These are phyloP conservation scores for Paragorgia papillata DNA, from an alignment of 92 coral and sea anemone species.

Conservation along the genomic window DNA sequence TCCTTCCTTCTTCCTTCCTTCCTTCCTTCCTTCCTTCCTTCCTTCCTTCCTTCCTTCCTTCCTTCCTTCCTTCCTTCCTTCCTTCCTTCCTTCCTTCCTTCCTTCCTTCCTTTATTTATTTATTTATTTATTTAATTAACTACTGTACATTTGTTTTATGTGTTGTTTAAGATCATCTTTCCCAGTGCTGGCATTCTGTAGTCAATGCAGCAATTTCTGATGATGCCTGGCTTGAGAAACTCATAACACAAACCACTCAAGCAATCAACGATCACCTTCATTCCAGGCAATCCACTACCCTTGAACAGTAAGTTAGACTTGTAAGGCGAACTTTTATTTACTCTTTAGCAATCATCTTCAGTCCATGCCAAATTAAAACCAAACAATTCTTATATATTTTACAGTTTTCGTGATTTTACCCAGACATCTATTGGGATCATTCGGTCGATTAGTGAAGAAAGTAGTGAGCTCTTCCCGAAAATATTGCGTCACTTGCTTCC, in stretches of 20 bases:
- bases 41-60: too few relatives aligned
- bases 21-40: not conserved
- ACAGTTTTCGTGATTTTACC: not conserved
- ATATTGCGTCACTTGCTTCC: not conserved
- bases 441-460: not conserved
- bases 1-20: not conserved
- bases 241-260: constrained; percentile 22
- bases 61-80: too few relatives aligned
- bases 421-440: not conserved
- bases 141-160: too few relatives aligned
- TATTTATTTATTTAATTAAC: too few relatives aligned
- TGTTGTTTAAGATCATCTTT: constrained; percentile 4
- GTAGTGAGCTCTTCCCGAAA: not conserved
- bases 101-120: not conserved
- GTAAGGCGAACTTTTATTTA: not conserved
- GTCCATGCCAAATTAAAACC: too few relatives aligned
- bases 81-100: not conserved
- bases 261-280: not conserved
- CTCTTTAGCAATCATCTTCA: not conserved
- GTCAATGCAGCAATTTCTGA: constrained; percentile 8
- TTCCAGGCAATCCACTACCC: constrained; percentile 12
- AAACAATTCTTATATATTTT: too few relatives aligned
- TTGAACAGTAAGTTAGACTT: constrained; percentile 17
- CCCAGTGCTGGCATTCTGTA: constrained; percentile 7
- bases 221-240: not conserved